A percentile compares a stretch with the other conserved stretches of the same genome.
These are phyloP conservation scores for Propithecus coquereli DNA, from an alignment of 2,113 vertebrate genomes.

Conservation along the genomic window DNA sequence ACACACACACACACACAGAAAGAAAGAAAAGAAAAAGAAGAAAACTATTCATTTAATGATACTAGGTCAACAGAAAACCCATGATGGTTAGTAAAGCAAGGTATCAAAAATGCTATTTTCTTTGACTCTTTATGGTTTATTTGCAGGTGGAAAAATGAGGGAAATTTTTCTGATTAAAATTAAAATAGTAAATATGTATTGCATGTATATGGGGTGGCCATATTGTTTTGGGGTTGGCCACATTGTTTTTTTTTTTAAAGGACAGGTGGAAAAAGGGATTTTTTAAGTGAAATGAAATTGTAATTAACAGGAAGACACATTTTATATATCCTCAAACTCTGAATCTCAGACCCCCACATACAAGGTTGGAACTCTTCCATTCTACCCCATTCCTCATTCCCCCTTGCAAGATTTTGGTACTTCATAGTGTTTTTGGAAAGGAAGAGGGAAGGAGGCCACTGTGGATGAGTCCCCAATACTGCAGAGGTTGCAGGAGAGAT, in stretches of 20 bases:
- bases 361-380: not conserved
- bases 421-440: not conserved
- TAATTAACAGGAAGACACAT: not conserved
- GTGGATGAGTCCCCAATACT: not conserved
- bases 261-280: not conserved
- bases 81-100: not conserved
- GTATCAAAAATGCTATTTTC: not conserved
- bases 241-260: not conserved
- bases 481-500: not conserved
- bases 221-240: not conserved
- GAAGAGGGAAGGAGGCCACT: not conserved
- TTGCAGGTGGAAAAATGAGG: not conserved
- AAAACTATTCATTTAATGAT: not conserved
- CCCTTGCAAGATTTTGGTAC: not conserved
- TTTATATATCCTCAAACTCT: not conserved
- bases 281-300: constrained; percentile 29
- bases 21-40: too few species aligned
- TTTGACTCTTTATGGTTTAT: not conserved
- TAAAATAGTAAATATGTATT: constrained; percentile 19
- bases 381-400: not conserved
- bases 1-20: too few species aligned
- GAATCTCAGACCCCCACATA: not conserved
- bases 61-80: not conserved
- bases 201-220: not conserved
- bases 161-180: not conserved